Conservation (phyloP, 2,113 vertebrate genomes). For the Poeciliopsis retropinna region DNA sequence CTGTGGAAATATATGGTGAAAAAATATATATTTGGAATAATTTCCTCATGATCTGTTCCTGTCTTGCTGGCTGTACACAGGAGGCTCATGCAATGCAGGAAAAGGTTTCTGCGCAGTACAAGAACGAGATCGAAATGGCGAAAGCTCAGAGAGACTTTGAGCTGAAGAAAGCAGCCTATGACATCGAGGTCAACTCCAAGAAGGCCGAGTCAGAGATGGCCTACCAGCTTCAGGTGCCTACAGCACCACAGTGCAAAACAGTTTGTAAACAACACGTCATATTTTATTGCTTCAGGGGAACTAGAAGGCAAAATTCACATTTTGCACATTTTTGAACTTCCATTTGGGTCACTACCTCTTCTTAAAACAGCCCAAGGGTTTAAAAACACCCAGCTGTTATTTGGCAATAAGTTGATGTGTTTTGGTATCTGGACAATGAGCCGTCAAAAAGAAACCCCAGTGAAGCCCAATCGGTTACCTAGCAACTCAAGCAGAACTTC, state of each 20-base stretch:
- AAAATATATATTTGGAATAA: background rate
- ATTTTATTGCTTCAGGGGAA: background rate
- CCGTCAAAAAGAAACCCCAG: too few species aligned
- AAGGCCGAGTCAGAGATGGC: constrained; percentile 92
- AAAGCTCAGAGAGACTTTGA: constrained; percentile 91
- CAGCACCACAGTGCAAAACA: too few species aligned
- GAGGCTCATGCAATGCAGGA: constrained; percentile 91
- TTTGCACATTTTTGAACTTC: too few species aligned
- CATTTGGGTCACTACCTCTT: too few species aligned
- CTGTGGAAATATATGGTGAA: too few species aligned
- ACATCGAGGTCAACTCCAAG: constrained; percentile 89
- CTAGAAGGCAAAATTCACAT: too few species aligned
- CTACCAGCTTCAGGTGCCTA: constrained; percentile 90
- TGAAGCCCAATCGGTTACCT: too few species aligned
- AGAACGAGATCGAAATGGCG: constrained; percentile 94
- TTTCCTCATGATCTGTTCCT: background rate
- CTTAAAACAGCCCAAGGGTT: too few species aligned
- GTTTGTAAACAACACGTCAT: background rate
- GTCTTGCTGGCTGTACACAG: constrained; percentile 55
- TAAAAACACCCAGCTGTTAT: too few species aligned
- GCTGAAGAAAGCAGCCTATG: constrained; percentile 89
- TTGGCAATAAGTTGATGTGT: too few species aligned
- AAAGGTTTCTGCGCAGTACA: constrained; percentile 90
- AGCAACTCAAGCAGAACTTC: too few species aligned
- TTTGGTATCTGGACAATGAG: too few species aligned